phyloP scores from a whole-genome alignment of 2,797 vertebrate genomes.

The Coreius guichenoti region DNA sequence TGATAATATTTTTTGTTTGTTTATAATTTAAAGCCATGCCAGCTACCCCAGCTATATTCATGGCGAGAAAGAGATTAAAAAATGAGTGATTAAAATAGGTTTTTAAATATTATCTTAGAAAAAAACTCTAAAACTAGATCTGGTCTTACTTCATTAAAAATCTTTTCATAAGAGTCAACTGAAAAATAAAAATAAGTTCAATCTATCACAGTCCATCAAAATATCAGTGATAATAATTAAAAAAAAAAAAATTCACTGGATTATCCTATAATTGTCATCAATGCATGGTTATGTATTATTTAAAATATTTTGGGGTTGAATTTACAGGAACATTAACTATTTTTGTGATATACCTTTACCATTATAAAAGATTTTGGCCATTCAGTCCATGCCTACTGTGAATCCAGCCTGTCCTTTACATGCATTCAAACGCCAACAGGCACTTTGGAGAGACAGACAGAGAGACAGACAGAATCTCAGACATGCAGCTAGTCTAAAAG shows the following conservation, averaged over 20 bases:
- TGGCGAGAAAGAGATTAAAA: too few relatives aligned
- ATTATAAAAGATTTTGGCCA: neutral
- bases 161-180: too few relatives aligned
- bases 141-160: too few relatives aligned
- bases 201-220: too few relatives aligned
- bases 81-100: too few relatives aligned
- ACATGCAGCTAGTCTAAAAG: neutral
- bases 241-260: neutral
- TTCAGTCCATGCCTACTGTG: neutral
- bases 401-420: neutral
- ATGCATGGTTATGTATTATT: neutral
- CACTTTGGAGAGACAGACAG: neutral
- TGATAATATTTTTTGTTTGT: neutral
- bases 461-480: neutral
- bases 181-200: too few relatives aligned
- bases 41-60: too few relatives aligned
- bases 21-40: too few relatives aligned
- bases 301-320: neutral
- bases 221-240: too few relatives aligned
- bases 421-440: neutral
- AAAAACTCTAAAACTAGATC: too few relatives aligned
- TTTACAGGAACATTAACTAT: neutral
- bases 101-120: too few relatives aligned
- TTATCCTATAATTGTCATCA: neutral
- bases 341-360: neutral